Base-by-base conservation (phyloP, 2,113 vertebrate species). In the Tretioscincus oriximinensis region DNA sequence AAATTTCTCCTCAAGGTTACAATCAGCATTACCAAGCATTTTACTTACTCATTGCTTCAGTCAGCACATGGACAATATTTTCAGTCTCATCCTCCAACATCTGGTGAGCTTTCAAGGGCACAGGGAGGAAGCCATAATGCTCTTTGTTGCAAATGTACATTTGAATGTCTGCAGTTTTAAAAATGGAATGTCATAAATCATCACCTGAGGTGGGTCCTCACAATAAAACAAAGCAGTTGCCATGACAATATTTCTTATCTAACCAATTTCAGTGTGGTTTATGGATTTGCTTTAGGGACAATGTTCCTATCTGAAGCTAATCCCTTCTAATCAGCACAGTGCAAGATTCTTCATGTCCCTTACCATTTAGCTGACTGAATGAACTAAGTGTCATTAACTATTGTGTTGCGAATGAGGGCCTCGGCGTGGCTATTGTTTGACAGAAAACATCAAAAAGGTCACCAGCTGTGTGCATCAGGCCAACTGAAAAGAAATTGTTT, bases 111-210 rank as follows among this genome's bases (percentile, higher is more conserved):
- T 98, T 99, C 83, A 99, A 93, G 16, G 98, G 98, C 83, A 99
- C 96, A 2, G 97, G 96, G 67, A 99, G 95, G 92, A 97, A 97
- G 5, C 98, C 98, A 0, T 98, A 99, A 90, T 98, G 97, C n/a
- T 98, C 96, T 58, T 89, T 95, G 93, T 99, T 99, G 90, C 98
- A 99, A 84, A 99, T 86, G 77, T 97, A 96, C 98, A 99, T 98
- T 95, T 99, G 98, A 80, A 95, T 75, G 58, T 93, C 95, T 96
- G 90, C 20, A 77, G 77, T 76, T 58, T 58, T 26, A 65, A 77
- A 41, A 89, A 24, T 18, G 81, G 29, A 28, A 31, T 45, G 9
- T 20, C 8, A 24, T 58, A 58, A 58, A 58, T 58, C 4, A 58
- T 18, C 54, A 16, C 54, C 54, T 58, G 49, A 41, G 58, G 16